Evolutionary conservation across 1,140 invertebrate species (phyloP).

Genomic region (Atta colombica): DNA sequence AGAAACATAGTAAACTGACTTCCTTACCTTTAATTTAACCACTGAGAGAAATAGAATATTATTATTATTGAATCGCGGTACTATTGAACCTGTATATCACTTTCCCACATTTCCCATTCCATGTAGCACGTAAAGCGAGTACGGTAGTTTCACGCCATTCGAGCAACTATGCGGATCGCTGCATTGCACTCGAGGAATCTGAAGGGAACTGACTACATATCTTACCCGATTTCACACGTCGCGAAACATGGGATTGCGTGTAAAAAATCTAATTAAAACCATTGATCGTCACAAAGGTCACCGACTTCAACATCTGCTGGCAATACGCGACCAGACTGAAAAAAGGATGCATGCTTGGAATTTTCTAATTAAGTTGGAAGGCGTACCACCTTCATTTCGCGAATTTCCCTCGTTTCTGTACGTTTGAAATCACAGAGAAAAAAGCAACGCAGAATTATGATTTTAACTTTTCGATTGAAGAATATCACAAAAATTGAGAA

Average conservation of each 20-base stretch:
- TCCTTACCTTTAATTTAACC: background rate
- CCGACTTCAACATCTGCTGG: constrained; percentile 40
- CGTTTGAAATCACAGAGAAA: background rate
- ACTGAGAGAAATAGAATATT: constrained; percentile 17
- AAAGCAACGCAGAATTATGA: background rate
- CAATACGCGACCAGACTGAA: background rate
- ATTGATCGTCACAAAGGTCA: constrained; percentile 43
- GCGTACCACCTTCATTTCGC: constrained; percentile 13
- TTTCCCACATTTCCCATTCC: constrained; percentile 49
- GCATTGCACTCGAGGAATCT: constrained; percentile 74
- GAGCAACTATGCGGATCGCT: constrained; percentile 70
- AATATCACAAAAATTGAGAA: constrained; percentile 2
- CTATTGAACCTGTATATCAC: constrained; percentile 52
- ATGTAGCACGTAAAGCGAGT: constrained; percentile 40
- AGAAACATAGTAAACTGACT: background rate
- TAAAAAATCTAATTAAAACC: constrained; percentile 75
- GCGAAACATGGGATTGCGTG: constrained; percentile 60
- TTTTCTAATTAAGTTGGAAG: constrained; percentile 51
- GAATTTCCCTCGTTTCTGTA: constrained; percentile 14
- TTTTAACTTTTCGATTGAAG: background rate
- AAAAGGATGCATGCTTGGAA: constrained; percentile 43
- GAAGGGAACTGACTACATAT: constrained; percentile 64
- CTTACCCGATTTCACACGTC: constrained; percentile 73
- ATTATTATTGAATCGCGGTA: constrained; percentile 24
- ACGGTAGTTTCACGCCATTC: constrained; percentile 70